Conservation (phyloP, 2,888 invertebrate species). For the Nomada flava region DNA sequence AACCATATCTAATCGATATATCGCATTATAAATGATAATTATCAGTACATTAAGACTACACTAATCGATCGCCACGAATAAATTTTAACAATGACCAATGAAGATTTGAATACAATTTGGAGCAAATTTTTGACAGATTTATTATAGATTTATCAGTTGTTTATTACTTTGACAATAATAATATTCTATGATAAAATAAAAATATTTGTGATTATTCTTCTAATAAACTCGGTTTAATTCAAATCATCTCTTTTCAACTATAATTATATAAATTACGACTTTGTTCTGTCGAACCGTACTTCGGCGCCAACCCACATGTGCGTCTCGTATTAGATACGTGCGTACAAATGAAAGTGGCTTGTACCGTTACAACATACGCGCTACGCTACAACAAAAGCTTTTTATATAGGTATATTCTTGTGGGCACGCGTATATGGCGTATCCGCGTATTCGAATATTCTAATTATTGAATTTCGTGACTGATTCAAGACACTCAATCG, state of each 20-base stretch:
- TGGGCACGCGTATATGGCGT: slow-evolving; percentile 21
- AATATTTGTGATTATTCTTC: background rate
- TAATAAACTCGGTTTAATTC: slow-evolving; percentile 7
- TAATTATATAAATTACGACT: slow-evolving; percentile 23
- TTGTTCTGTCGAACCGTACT: slow-evolving; percentile 52
- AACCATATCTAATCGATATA: too few species aligned
- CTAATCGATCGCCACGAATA: too few species aligned
- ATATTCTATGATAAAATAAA: background rate
- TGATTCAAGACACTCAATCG: background rate
- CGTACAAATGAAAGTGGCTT: slow-evolving; percentile 77
- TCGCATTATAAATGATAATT: too few species aligned
- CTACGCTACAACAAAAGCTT: slow-evolving; percentile 61
- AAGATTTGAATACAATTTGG: too few species aligned
- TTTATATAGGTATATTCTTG: slow-evolving; percentile 35
- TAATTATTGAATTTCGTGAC: background rate
- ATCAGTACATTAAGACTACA: too few species aligned
- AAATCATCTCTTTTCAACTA: background rate
- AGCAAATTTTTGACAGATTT: too few species aligned
- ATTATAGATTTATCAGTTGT: too few species aligned
- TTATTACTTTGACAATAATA: too few species aligned
- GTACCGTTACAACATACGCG: slow-evolving; percentile 73
- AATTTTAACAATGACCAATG: too few species aligned
- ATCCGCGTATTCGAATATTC: slow-evolving; percentile 35
- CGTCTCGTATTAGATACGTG: slow-evolving; percentile 74
- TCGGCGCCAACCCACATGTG: slow-evolving; percentile 72